These are phyloP conservation scores for Eucera pruinosa DNA, from an alignment of 2,888 invertebrate species.

Conservation along the genomic window DNA sequence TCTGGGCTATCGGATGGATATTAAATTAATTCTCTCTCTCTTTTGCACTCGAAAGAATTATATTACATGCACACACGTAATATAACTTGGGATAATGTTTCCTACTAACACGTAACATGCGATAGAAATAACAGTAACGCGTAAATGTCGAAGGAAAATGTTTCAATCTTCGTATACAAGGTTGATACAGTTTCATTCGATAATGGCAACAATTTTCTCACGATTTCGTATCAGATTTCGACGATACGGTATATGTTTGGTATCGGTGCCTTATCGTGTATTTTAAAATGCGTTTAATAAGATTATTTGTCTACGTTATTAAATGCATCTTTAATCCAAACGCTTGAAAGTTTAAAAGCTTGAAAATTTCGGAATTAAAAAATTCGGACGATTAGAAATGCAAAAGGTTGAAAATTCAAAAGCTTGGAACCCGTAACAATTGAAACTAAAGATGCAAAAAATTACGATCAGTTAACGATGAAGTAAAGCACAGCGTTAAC, in stretches of 20 bases:
- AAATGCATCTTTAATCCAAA: too few species aligned
- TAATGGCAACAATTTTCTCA: neutral
- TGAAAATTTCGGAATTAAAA: too few species aligned
- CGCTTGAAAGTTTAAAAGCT: too few species aligned
- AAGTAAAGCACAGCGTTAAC: too few species aligned
- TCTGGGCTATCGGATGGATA: constrained; percentile 17
- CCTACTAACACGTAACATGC: neutral
- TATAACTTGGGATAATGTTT: neutral
- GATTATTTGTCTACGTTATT: too few species aligned
- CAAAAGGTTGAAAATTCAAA: too few species aligned
- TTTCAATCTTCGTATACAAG: neutral
- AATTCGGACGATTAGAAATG: too few species aligned
- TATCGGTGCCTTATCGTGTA: neutral
- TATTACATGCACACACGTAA: neutral
- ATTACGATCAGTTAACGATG: too few species aligned
- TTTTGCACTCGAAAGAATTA: constrained; percentile 3
- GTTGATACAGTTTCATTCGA: neutral
- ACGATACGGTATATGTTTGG: neutral
- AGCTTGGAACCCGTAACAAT: too few species aligned
- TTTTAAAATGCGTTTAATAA: neutral
- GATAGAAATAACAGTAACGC: neutral
- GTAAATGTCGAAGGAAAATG: neutral
- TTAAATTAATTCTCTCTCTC: constrained; percentile 4
- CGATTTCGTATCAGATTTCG: neutral
- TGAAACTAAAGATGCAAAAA: too few species aligned